A percentile compares a stretch with the other conserved stretches of the same genome.
Conservation (phyloP, 2,113 vertebrate species). For the Chascanopsetta lugubris region DNA sequence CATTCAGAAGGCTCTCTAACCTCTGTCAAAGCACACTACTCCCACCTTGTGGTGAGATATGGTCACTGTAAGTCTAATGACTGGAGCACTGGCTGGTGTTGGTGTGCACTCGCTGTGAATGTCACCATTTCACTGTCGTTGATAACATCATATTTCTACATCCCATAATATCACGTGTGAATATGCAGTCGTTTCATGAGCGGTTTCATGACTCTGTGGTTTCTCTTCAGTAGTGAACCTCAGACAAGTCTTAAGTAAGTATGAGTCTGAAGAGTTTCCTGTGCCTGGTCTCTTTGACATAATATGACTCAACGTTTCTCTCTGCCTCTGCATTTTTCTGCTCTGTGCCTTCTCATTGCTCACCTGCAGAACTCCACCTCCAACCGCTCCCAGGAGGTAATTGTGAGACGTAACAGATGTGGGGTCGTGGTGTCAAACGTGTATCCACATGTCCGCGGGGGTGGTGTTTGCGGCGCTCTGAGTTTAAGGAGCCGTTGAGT, state of each 20-base stretch:
- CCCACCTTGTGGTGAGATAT: conserved; percentile 68
- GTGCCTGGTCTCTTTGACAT: neutral
- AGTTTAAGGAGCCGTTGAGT: neutral
- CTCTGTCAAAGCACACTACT: conserved; percentile 20
- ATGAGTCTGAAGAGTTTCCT: conserved; percentile 11
- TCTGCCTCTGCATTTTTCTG: conserved; percentile 31
- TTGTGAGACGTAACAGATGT: conserved; percentile 12
- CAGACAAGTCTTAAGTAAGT: conserved; percentile 72
- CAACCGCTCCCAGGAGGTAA: conserved; percentile 63
- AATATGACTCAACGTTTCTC: conserved; percentile 19
- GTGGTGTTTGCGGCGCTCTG: neutral
- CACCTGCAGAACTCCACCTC: conserved; percentile 58
- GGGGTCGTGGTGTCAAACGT: conserved; percentile 9
- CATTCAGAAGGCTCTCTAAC: neutral
- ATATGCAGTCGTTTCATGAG: neutral
- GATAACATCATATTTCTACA: neutral
- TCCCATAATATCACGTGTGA: neutral
- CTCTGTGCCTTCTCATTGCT: conserved; percentile 15
- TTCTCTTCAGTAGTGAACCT: conserved; percentile 53
- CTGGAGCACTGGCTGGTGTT: conserved; percentile 1
- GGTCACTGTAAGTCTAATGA: conserved; percentile 15
- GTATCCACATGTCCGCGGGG: conserved; percentile 1
- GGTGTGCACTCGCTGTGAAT: conserved; percentile 1
- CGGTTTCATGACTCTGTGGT: conserved; percentile 34
- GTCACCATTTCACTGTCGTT: neutral